Percentiles rank a stretch among this genome's conserved stretches.
These are phyloP conservation scores for Hyphantria cunea DNA, from an alignment of 1,140 invertebrate species.

Conservation along the genomic window DNA sequence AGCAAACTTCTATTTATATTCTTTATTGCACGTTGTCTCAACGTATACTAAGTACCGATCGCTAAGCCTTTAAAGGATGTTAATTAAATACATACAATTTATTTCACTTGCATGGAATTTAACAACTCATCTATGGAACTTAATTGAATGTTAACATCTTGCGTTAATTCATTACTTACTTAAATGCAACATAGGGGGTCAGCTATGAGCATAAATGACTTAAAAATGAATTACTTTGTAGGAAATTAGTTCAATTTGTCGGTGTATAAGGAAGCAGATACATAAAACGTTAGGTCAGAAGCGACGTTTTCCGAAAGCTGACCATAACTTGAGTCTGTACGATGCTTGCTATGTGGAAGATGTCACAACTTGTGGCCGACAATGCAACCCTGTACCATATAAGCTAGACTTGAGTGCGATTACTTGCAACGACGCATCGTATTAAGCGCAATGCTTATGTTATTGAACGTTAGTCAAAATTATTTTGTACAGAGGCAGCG, in stretches of 20 bases:
- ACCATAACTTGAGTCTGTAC: slow-evolving; percentile 24
- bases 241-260: slow-evolving; percentile 19
- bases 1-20: no score
- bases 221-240: slow-evolving; percentile 11
- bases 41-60: no score
- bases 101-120: background rate
- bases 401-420: background rate
- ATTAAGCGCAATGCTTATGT: background rate
- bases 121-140: background rate
- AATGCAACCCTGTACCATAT: slow-evolving; percentile 25
- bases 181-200: background rate
- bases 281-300: slow-evolving; percentile 32
- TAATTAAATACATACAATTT: no score
- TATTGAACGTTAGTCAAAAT: background rate
- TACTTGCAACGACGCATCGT: background rate
- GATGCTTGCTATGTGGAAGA: slow-evolving; percentile 46
- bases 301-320: slow-evolving; percentile 35
- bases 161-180: background rate
- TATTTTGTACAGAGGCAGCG: background rate
- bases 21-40: no score
- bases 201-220: slow-evolving; percentile 3
- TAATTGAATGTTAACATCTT: background rate
- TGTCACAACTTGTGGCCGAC: slow-evolving; percentile 43
- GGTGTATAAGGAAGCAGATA: slow-evolving; percentile 10
- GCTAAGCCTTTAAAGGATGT: no score